These are phyloP conservation scores for Lapara coniferarum DNA, from an alignment of 2,888 invertebrate species.

Conservation along the genomic window DNA sequence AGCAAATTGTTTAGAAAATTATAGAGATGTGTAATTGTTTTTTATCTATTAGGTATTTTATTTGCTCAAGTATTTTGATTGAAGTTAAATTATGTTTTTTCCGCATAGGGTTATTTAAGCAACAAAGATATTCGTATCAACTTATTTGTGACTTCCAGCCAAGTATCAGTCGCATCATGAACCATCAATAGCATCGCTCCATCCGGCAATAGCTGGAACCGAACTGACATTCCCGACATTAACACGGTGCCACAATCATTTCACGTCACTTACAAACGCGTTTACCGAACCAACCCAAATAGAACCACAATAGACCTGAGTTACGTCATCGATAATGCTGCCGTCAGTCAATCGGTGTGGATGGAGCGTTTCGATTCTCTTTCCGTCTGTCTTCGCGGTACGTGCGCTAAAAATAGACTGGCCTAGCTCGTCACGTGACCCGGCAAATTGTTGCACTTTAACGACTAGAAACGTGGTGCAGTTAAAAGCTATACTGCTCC, in stretches of 20 bases:
- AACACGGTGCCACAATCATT: neutral
- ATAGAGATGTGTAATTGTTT: neutral
- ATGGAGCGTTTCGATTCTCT: conserved; percentile 35
- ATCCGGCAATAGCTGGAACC: neutral
- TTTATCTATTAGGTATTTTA: neutral
- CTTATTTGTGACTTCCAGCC: too few relatives aligned
- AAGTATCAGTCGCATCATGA: too few relatives aligned
- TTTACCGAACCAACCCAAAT: conserved; percentile 12
- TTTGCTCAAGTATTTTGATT: too few relatives aligned
- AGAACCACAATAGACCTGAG: conserved; percentile 15
- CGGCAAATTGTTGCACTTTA: conserved; percentile 72
- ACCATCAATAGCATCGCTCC: too few relatives aligned
- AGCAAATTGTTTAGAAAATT: neutral
- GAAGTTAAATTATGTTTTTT: too few relatives aligned
- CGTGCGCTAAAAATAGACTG: conserved; percentile 43
- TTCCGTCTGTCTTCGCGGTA: conserved; percentile 32
- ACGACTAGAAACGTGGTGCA: conserved; percentile 56
- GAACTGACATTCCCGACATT: neutral
- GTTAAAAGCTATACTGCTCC: conserved; percentile 58
- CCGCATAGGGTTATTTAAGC: too few relatives aligned
- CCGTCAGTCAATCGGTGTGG: conserved; percentile 24
- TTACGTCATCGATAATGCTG: conserved; percentile 28
- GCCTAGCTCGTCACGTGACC: conserved; percentile 27
- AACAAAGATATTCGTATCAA: too few relatives aligned
- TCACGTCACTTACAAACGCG: conserved; percentile 4